Percentiles rank a stretch among this genome's conserved stretches.
Conservation (phyloP, 1,140 invertebrate species). For the Paracyclopina nana region DNA sequence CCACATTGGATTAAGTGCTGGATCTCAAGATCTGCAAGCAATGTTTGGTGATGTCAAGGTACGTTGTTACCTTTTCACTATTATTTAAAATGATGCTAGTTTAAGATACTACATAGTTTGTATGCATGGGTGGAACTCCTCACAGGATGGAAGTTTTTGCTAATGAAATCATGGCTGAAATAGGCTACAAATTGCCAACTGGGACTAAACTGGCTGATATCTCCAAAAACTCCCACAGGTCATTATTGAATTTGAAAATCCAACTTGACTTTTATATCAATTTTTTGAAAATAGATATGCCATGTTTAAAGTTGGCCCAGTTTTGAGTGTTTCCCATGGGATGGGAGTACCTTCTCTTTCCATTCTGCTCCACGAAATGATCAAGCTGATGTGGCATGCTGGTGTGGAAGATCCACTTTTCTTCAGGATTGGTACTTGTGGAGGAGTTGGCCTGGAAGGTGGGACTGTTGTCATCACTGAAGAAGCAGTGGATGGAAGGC, state of each 20-base stretch:
- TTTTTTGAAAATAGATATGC: background rate
- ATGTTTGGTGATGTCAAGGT: slow-evolving; percentile 95
- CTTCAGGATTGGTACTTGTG: slow-evolving; percentile 77
- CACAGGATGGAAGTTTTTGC: slow-evolving; percentile 86
- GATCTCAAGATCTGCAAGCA: slow-evolving; percentile 71
- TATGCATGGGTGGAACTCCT: slow-evolving; percentile 91
- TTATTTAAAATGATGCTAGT: background rate
- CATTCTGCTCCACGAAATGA: slow-evolving; percentile 74
- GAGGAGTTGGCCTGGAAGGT: slow-evolving; percentile 69
- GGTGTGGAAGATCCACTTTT: slow-evolving; percentile 66
- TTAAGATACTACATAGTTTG: slow-evolving; percentile 46
- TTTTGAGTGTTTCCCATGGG: slow-evolving; percentile 44
- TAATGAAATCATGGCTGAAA: slow-evolving; percentile 65
- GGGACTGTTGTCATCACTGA: slow-evolving; percentile 73
- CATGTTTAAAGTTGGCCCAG: slow-evolving; percentile 9
- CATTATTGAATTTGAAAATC: slow-evolving; percentile 32
- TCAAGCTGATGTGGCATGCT: slow-evolving; percentile 82
- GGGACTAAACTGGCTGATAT: slow-evolving; percentile 71
- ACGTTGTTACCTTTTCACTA: slow-evolving; percentile 21
- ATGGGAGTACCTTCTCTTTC: slow-evolving; percentile 82
- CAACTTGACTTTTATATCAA: background rate
- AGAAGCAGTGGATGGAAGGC: slow-evolving; percentile 56
- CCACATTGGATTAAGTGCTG: slow-evolving; percentile 73
- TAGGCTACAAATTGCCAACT: slow-evolving; percentile 65
- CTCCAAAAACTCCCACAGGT: slow-evolving; percentile 74